A percentile compares a stretch with the other conserved stretches of the same genome.
phyloP scores from a whole-genome alignment of 1,140 invertebrate genomes.

The Goniozus legneri region DNA sequence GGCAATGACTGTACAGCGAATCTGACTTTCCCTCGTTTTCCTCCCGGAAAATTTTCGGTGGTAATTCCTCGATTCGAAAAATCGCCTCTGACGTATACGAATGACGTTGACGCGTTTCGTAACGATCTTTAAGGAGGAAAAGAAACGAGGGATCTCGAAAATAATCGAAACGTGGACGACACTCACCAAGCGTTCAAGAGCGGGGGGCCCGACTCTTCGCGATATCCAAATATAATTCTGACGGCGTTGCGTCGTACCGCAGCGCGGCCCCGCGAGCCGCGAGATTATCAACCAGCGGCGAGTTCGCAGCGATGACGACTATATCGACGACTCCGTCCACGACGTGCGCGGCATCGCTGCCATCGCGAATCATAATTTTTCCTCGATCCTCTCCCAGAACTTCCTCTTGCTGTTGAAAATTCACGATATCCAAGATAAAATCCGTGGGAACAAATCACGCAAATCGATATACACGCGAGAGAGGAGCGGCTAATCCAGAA shows the following conservation, averaged over 20 bases:
- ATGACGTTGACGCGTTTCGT: too few species aligned
- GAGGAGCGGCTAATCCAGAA: conserved; percentile 44
- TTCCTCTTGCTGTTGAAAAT: too few species aligned
- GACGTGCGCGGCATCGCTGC: conserved; percentile 1
- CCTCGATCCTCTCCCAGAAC: too few species aligned
- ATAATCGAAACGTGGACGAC: neutral
- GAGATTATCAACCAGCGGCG: conserved; percentile 2
- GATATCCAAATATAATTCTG: conserved; percentile 30
- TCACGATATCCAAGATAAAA: too few species aligned
- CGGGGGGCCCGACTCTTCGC: conserved; percentile 14
- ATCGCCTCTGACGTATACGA: too few species aligned
- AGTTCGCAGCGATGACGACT: conserved; percentile 5
- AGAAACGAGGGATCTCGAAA: conserved; percentile 4
- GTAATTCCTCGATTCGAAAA: too few species aligned
- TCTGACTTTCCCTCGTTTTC: too few species aligned
- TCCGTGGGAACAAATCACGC: too few species aligned
- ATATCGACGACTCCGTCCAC: neutral
- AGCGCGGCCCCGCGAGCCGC: conserved; percentile 9
- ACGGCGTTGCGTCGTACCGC: conserved; percentile 10
- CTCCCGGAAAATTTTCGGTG: too few species aligned
- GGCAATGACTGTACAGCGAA: too few species aligned
- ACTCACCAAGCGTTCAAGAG: conserved; percentile 35
- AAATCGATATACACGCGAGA: conserved; percentile 7
- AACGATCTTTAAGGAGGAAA: neutral
- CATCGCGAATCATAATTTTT: too few species aligned